Base-by-base conservation (phyloP, 1,140 invertebrate genomes). In the Sinella curviseta region DNA sequence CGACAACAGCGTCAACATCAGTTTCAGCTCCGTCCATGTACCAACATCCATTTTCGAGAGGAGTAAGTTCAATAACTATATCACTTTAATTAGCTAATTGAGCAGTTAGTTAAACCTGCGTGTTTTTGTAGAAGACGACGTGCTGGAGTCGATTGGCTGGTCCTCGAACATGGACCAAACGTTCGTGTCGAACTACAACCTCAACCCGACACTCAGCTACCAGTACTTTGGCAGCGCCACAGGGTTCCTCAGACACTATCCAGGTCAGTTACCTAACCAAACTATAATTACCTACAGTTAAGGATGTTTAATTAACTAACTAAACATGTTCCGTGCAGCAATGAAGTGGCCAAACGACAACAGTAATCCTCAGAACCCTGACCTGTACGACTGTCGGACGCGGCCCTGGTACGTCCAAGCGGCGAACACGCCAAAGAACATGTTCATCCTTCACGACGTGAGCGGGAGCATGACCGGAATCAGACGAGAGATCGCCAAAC, bases 401-500 rank as follows among this genome's bases (percentile, higher is more conserved):
- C 89, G 93, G 67, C 93, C 93, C 30, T 97, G 96, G 95, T 99
- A 97, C 86, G 97, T 99, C 80, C 94, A 98, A 87, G 97, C 97
- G 0, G 95, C 97, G 0, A 97, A 97, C 0, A 97, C 96, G 83
- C 96, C 97, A 14, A 99, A 99, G 87, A 97, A 99, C 86, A 92
- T 99, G 81, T 91, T 99, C 28, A 97, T 99, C 80, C 88, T 99
- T 30, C 89, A 99, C 55, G 98, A 99, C 86, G 92, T 91, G 54
- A 95, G 95, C 78, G 98, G 98, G n/a, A 99, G 97, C 17, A 99
- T 99, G 98, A 94, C 92, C 28, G 98, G 98, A 4, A 91, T 95
- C 84, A 89, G 96, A 81, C 91, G 94, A 85, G 94, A 96, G 87
- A 98, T 99, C 80, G 97, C 97, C 4, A 93, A 93, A 85, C 95